Conservation (phyloP, 2,113 vertebrate species). For the Entelurus aequoreus region DNA sequence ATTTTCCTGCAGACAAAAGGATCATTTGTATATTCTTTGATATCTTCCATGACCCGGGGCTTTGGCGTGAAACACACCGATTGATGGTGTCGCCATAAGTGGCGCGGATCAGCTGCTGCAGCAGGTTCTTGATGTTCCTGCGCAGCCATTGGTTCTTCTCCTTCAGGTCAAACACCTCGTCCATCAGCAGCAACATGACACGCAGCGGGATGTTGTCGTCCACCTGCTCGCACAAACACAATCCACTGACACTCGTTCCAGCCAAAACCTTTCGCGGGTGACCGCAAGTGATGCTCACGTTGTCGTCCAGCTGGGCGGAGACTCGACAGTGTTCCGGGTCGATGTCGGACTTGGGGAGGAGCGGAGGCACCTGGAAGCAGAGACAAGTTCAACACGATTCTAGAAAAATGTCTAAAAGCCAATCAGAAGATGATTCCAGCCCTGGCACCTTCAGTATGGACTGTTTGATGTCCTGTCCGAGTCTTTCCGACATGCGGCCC, state of each 20-base stretch:
- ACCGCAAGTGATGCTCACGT: conserved; percentile 74
- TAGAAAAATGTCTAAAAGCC: too few species aligned
- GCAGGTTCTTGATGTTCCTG: conserved; percentile 96
- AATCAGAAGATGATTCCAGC: neutral
- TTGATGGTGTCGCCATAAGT: conserved; percentile 98
- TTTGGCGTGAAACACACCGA: conserved; percentile 67
- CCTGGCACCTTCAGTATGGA: conserved; percentile 91
- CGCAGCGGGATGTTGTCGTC: conserved; percentile 96
- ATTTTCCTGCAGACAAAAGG: conserved; percentile 84
- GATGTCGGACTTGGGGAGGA: conserved; percentile 87
- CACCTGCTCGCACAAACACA: conserved; percentile 70
- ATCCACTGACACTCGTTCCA: neutral
- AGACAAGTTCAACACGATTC: neutral
- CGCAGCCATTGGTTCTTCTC: conserved; percentile 98
- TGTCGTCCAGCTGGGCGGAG: conserved; percentile 95
- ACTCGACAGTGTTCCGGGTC: conserved; percentile 93
- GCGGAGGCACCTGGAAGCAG: conserved; percentile 80
- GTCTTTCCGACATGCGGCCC: conserved; percentile 94
- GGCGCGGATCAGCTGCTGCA: conserved; percentile 96
- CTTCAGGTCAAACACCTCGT: conserved; percentile 97
- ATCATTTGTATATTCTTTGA: neutral
- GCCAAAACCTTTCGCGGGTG: neutral
- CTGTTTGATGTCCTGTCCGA: conserved; percentile 96
- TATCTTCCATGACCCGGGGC: neutral
- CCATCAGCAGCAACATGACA: conserved; percentile 97